Percentiles rank a stretch among this genome's conserved stretches.
Conservation (phyloP, 1,140 invertebrate genomes). For the Conus betulinus region DNA sequence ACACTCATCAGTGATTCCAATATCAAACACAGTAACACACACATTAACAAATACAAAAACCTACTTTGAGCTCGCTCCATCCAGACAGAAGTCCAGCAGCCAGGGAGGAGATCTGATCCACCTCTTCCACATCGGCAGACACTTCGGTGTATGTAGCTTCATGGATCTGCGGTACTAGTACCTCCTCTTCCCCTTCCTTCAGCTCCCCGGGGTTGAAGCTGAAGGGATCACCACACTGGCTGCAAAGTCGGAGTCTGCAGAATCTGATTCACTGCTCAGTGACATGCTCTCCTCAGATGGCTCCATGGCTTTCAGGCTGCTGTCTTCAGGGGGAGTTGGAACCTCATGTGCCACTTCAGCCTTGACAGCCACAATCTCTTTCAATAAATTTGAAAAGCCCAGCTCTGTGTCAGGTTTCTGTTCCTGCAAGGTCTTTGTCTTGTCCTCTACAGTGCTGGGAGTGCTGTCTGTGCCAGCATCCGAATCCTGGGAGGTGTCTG, state of each 20-base stretch:
- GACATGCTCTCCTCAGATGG: neutral
- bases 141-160: slow-evolving; percentile 4
- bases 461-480: neutral
- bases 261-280: slow-evolving; percentile 11
- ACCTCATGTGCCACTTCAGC: neutral
- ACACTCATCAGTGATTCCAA: too few relatives aligned
- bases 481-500: neutral
- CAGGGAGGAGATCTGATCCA: slow-evolving; percentile 68
- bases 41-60: neutral
- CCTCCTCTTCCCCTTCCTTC: slow-evolving; percentile 6
- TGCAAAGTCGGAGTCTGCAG: neutral
- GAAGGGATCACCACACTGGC: slow-evolving; percentile 2
- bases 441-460: neutral
- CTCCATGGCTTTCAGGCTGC: neutral
- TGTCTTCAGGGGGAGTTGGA: neutral
- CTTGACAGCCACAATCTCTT: neutral
- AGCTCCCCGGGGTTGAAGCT: slow-evolving; percentile 13
- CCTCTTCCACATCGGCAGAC: neutral
- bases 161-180: neutral
- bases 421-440: neutral
- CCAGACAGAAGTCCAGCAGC: slow-evolving; percentile 83
- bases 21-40: neutral
- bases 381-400: neutral
- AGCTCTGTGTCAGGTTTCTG: neutral
- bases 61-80: slow-evolving; percentile 86